phyloP scores from a whole-genome alignment of 1,140 invertebrate genomes.

The Limonius californicus region DNA sequence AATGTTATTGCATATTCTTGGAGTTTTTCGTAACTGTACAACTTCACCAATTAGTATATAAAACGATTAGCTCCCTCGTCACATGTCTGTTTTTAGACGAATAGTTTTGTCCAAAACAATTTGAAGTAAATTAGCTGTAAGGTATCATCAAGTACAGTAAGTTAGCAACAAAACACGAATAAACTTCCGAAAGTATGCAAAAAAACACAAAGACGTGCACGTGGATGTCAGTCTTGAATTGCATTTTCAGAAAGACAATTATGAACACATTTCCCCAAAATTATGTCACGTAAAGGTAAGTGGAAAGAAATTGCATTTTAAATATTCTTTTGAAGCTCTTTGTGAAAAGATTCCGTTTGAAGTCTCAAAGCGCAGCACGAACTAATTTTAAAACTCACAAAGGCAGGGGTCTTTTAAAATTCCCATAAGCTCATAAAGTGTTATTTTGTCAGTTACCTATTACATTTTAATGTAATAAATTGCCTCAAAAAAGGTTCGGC shows the following conservation, averaged over 20 bases:
- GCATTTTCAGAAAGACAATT: background rate
- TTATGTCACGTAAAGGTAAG: background rate
- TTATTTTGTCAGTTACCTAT: constrained; percentile 14
- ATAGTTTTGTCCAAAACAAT: too few species aligned
- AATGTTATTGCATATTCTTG: too few species aligned
- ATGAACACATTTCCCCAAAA: background rate
- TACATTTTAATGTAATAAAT: constrained; percentile 14
- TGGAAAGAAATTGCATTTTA: background rate
- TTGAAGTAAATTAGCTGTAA: too few species aligned
- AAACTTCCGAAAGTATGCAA: too few species aligned
- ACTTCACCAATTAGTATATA: too few species aligned
- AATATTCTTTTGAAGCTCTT: background rate
- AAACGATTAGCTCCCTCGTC: too few species aligned
- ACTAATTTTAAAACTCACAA: background rate
- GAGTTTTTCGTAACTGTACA: too few species aligned
- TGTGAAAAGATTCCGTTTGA: background rate
- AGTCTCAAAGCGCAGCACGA: background rate
- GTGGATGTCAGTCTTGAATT: too few species aligned
- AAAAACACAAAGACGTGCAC: too few species aligned
- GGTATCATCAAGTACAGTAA: too few species aligned
- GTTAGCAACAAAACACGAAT: too few species aligned
- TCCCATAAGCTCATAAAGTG: constrained; percentile 10
- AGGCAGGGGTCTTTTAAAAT: constrained; percentile 1
- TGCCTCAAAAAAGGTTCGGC: constrained; percentile 2
- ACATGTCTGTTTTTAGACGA: too few species aligned